Base-by-base conservation (phyloP, 2,113 vertebrate species). In the Lophotis ruficrista region DNA sequence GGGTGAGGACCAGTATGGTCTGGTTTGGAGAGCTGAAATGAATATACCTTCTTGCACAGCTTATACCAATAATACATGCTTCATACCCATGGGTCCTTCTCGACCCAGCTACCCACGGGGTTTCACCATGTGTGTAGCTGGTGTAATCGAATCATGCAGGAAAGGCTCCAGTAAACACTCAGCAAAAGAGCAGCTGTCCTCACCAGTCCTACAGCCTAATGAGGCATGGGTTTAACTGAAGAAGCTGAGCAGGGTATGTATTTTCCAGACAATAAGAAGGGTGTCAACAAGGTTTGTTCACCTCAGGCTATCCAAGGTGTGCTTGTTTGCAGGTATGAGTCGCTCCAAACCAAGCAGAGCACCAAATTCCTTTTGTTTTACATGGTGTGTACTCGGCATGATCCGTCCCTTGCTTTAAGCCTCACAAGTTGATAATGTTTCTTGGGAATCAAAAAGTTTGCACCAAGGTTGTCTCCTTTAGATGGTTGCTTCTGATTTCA, bases 351-450 rank as follows among this genome's bases (percentile, higher is more conserved):
- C 51, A 73, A 91, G 58, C 4, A 35, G 30, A 47, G n/a, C 69
- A 70, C 47, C 27, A 7, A 23, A 43, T 27, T 13, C 25, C 27
- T 75, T 54, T 24, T 73, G 20, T 56, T 89, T 77, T 3, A 20
- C 10, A 12, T 4, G 3, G 25, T 13, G 27, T 10, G 27, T 62
- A 5, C 53, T 22, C 10, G 24, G 27, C 48, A 75, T 27, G 45
- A 73, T 10, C 50, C 3, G 4, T 60, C 7, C 31, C n/a, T 73
- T 0, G 0, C n/a, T 73, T 66, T 15, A 21, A 78, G 19, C 51
- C 51, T 78, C n/a, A 4, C 4, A 4, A 0, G 4, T 2, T 25
- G 56, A 17, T 53, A 66, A 24, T 6, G 6, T 28, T 80, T 81
- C 43, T 51, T 20, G 38, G 47, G 38, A 62, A 71, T 61, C 3